These are phyloP conservation scores for Trachurus trachurus DNA, from an alignment of 2,797 vertebrate species.

Conservation along the genomic window DNA sequence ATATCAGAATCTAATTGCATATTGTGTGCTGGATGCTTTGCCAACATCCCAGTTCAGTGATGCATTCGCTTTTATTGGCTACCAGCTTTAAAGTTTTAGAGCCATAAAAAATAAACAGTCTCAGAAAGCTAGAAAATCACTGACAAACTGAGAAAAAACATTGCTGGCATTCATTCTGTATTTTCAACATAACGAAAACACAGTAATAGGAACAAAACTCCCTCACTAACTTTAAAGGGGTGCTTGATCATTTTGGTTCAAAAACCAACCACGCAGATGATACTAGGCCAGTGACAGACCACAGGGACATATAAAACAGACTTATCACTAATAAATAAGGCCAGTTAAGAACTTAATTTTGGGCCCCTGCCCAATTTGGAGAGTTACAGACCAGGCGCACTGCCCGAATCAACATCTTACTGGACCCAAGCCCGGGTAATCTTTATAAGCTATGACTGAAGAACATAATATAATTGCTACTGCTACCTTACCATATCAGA, in stretches of 20 bases:
- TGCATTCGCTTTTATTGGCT: background rate
- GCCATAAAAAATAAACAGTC: slow-evolving; percentile 40
- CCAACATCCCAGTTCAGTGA: slow-evolving; percentile 6
- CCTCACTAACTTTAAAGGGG: slow-evolving; percentile 7
- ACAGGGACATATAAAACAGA: slow-evolving; percentile 29
- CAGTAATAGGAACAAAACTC: slow-evolving; percentile 19
- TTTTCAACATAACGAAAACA: slow-evolving; percentile 3
- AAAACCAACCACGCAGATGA: slow-evolving; percentile 18
- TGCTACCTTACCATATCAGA: slow-evolving; percentile 9
- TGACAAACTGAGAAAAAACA: slow-evolving; percentile 40
- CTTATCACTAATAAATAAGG: slow-evolving; percentile 43
- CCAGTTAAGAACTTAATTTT: slow-evolving; percentile 39
- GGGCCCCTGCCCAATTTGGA: slow-evolving; percentile 29
- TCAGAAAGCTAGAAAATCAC: slow-evolving; percentile 33
- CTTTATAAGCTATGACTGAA: slow-evolving; percentile 12
- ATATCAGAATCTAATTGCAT: slow-evolving; percentile 30
- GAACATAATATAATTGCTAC: slow-evolving; percentile 16
- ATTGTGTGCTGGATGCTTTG: slow-evolving; percentile 37
- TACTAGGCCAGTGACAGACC: slow-evolving; percentile 11
- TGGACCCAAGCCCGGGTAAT: slow-evolving; percentile 14
- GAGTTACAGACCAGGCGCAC: slow-evolving; percentile 33
- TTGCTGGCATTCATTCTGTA: slow-evolving; percentile 14
- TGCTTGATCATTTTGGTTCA: slow-evolving; percentile 7
- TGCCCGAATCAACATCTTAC: slow-evolving; percentile 31
- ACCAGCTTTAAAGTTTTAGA: slow-evolving; percentile 25